These are phyloP conservation scores for Drosophila saltans DNA, from an alignment of 1,140 invertebrate species.

Conservation along the genomic window DNA sequence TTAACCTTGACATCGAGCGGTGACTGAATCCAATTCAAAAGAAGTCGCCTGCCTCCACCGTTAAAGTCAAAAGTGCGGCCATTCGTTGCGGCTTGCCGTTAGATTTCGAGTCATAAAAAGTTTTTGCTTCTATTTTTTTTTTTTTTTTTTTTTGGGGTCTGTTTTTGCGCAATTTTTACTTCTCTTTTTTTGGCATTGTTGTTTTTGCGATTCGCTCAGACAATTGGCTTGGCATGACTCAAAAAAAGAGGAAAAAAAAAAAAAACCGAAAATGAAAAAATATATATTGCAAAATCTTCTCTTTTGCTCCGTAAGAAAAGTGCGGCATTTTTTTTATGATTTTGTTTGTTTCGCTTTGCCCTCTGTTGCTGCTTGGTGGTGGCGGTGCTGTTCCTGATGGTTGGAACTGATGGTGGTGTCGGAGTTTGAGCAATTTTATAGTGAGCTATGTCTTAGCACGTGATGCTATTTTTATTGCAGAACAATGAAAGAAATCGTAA, in stretches of 20 bases:
- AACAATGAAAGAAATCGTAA: constrained; percentile 55
- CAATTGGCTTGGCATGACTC: constrained; percentile 71
- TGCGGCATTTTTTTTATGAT: constrained; percentile 70
- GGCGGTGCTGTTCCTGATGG: not conserved
- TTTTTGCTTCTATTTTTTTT: constrained; percentile 35
- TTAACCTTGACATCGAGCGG: constrained; percentile 74
- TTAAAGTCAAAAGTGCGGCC: constrained; percentile 66
- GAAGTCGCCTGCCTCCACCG: constrained; percentile 19
- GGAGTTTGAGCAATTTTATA: constrained; percentile 54
- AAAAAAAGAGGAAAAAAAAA: constrained; percentile 35
- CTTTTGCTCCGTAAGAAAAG: constrained; percentile 57
- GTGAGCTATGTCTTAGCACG: constrained; percentile 58
- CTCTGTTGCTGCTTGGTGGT: constrained; percentile 18
- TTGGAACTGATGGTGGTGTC: constrained; percentile 15
- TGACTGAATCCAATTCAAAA: constrained; percentile 26
- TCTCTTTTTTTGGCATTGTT: constrained; percentile 37
- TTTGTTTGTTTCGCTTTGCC: constrained; percentile 54
- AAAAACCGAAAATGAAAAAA: constrained; percentile 18
- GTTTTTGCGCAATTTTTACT: constrained; percentile 51
- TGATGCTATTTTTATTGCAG: constrained; percentile 63
- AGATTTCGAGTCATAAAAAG: constrained; percentile 67
- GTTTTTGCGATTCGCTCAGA: constrained; percentile 45
- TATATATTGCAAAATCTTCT: constrained; percentile 80
- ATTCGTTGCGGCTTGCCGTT: constrained; percentile 54
- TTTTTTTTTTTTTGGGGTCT: constrained; percentile 19